Evolutionary conservation across 1,140 invertebrate genomes (phyloP), one percentile per base, ranked within the genome.

Genomic region (Drosophila sproati): DNA sequence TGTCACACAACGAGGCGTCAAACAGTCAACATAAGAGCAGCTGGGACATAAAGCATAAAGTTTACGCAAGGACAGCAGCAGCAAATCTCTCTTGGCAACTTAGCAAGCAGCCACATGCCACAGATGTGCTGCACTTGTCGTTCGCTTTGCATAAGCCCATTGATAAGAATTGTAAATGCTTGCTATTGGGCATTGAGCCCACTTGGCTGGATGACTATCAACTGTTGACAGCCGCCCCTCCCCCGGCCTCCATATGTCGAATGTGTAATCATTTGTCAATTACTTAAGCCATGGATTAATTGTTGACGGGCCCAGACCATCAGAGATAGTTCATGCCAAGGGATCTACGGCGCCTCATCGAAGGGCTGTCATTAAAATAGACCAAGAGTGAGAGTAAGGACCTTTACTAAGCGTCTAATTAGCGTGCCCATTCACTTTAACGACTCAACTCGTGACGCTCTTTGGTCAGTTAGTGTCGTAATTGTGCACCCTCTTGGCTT

Each of bases 231-330:
- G 8, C 57, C n/a, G 67, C 43, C 55, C 45, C 52, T 6, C 32
- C 37, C 20, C 20, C 20, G 20, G 61, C 39, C 35, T 10, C 61
- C 77, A 83, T 80, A 88, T 83, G 82, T 89, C 82, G 66, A 76
- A 73, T 75, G 71, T 80, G 75, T 78, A 85, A 89, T 89, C 85
- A 89, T 89, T 89, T 89, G 85, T 89, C 85, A 89, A 89, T 89
- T 89, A 85, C 85, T 89, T 89, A 89, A 89, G 69, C 78, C 85
- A 35, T 69, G 80, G 85, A 89, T 89, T 89, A 89, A 89, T 87
- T 87, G 85, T 64, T 78, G 80, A 77, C 80, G 10, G 67, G 76
- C 32, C 77, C 52, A 59, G 78, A 50, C 78, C 79, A 88, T 87
- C 82, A 73, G 57, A 63, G 83, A 87, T 89, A 86, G 59, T 8